Percentiles rank a stretch among this genome's conserved stretches.
phyloP scores from a whole-genome alignment of 1,140 invertebrate species.

The Apis florea region DNA sequence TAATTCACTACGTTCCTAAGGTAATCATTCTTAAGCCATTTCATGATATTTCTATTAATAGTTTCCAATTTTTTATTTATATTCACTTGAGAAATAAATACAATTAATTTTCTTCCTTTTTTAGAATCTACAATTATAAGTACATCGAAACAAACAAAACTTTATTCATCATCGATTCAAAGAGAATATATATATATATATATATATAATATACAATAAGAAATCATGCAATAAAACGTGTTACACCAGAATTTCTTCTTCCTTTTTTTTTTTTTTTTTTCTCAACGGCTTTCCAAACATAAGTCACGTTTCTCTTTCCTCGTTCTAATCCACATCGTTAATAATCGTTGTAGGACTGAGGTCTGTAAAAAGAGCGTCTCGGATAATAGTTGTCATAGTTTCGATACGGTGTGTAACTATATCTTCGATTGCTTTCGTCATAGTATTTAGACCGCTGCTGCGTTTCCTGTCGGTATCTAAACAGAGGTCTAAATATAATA shows the following conservation, averaged over 20 bases:
- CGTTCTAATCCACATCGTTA: constrained; percentile 4
- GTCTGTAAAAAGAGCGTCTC: constrained; percentile 48
- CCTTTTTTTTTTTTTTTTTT: too few species aligned
- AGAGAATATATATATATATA: too few species aligned
- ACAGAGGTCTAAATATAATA: constrained; percentile 76
- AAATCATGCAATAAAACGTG: not conserved
- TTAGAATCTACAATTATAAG: too few species aligned
- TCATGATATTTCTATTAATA: not conserved
- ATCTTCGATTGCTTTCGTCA: constrained; percentile 35
- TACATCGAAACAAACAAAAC: not conserved
- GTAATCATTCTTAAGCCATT: not conserved
- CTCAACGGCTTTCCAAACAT: not conserved
- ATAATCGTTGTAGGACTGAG: constrained; percentile 48
- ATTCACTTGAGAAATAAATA: too few species aligned
- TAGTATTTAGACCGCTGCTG: constrained; percentile 57
- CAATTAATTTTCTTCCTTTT: too few species aligned
- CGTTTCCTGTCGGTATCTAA: constrained; percentile 73
- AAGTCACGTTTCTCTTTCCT: not conserved
- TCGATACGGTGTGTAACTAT: constrained; percentile 26
- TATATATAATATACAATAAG: not conserved
- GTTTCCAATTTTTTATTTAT: not conserved
- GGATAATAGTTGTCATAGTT: constrained; percentile 41
- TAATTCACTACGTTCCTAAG: not conserved
- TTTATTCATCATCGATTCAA: not conserved
- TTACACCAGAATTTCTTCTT: not conserved